phyloP scores from a whole-genome alignment of 1,140 invertebrate species.

The Drosophila subobscura region DNA sequence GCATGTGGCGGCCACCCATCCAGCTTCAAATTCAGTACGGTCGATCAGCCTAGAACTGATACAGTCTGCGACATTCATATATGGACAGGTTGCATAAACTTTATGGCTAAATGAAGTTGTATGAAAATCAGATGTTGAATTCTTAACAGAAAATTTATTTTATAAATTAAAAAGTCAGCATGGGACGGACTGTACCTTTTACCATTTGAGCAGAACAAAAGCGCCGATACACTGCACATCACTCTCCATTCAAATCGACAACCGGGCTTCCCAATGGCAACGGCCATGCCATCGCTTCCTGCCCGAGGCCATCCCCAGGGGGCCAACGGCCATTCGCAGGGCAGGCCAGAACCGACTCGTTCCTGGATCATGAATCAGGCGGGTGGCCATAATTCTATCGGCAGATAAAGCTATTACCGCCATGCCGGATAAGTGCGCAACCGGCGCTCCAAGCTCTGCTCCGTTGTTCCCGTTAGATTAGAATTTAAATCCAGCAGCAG shows the following conservation, averaged over 20 bases:
- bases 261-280: conserved; percentile 47
- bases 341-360: conserved; percentile 33
- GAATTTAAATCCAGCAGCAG: conserved; percentile 68
- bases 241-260: conserved; percentile 55
- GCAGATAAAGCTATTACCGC: conserved; percentile 82
- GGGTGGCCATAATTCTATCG: conserved; percentile 73
- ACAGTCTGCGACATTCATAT: conserved; percentile 7
- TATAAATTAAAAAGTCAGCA: not conserved
- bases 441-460: conserved; percentile 34
- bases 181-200: conserved; percentile 7
- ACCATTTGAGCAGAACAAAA: conserved; percentile 11
- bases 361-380: conserved; percentile 73
- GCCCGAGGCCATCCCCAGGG: conserved; percentile 5
- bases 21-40: conserved; percentile 15
- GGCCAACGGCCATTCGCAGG: conserved; percentile 3
- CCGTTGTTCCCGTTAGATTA: conserved; percentile 68
- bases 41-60: conserved; percentile 36
- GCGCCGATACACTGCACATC: conserved; percentile 35
- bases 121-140: not conserved
- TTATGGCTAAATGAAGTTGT: not conserved
- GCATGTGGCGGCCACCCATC: conserved; percentile 21
- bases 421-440: conserved; percentile 74
- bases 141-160: not conserved
- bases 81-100: not conserved
- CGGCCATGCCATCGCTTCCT: conserved; percentile 41